These are phyloP conservation scores for Myodes glareolus DNA, from an alignment of 2,113 vertebrate species.

Conservation along the genomic window DNA sequence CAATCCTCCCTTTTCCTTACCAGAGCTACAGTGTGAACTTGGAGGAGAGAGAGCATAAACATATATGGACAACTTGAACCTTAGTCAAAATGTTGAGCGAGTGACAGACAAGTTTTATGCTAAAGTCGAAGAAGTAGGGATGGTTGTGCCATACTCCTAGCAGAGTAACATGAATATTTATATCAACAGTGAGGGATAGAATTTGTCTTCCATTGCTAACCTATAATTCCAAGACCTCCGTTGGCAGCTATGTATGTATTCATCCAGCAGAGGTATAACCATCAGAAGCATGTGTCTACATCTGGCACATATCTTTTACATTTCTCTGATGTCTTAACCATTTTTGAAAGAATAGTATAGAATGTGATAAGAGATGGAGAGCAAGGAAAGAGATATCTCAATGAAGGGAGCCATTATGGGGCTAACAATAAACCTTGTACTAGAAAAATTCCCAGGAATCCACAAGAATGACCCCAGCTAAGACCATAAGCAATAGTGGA, in stretches of 20 bases:
- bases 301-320: neutral
- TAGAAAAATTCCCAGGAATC: too few species aligned
- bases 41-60: neutral
- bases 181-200: neutral
- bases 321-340: neutral
- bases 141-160: neutral
- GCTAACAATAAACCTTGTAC: too few species aligned
- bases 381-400: too few species aligned
- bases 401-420: too few species aligned
- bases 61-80: neutral
- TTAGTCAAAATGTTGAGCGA: neutral
- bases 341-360: neutral
- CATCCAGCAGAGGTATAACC: neutral
- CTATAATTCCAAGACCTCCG: neutral
- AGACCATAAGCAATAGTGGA: too few species aligned
- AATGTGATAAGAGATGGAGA: too few species aligned
- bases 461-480: too few species aligned
- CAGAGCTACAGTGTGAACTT: neutral
- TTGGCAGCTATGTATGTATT: neutral
- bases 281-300: neutral
- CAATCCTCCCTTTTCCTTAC: neutral
- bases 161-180: neutral
- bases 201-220: neutral
- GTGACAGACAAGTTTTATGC: neutral
- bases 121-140: neutral